A percentile compares a stretch with the other conserved stretches of the same genome.
phyloP scores from a whole-genome alignment of 2,888 invertebrate genomes.

The Coecobrya sp. region DNA sequence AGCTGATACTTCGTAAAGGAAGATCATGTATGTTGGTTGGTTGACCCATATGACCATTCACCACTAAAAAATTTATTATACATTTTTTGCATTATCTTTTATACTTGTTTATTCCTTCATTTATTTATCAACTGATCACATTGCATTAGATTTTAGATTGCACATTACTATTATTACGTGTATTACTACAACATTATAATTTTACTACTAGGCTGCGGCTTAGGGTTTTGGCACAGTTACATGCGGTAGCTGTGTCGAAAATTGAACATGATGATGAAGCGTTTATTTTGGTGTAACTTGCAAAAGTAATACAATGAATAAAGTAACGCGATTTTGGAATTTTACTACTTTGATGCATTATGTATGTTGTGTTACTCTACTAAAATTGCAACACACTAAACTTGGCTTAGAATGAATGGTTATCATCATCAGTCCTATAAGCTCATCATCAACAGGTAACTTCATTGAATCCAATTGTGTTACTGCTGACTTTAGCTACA shows the following conservation, averaged over 20 bases:
- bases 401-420: slow-evolving; percentile 60
- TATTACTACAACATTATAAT: background rate
- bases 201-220: slow-evolving; percentile 46
- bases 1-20: slow-evolving; percentile 10
- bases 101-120: slow-evolving; percentile 38
- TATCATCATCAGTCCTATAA: slow-evolving; percentile 33
- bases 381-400: slow-evolving; percentile 50
- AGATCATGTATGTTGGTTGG: slow-evolving; percentile 47
- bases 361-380: background rate
- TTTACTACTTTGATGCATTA: slow-evolving; percentile 10
- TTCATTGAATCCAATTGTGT: slow-evolving; percentile 1
- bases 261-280: slow-evolving; percentile 35
- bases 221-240: slow-evolving; percentile 67
- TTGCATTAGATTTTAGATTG: slow-evolving; percentile 30
- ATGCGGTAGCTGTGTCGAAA: slow-evolving; percentile 40
- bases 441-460: slow-evolving; percentile 14
- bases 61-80: slow-evolving; percentile 75
- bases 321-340: slow-evolving; percentile 46
- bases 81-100: slow-evolving; percentile 29
- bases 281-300: slow-evolving; percentile 38
- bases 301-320: slow-evolving; percentile 25
- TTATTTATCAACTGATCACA: slow-evolving; percentile 54
- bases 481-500: background rate
- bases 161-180: background rate
- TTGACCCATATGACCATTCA: slow-evolving; percentile 79